These are phyloP conservation scores for Corbicula japonica DNA, from an alignment of 2,888 invertebrate species.

Conservation along the genomic window DNA sequence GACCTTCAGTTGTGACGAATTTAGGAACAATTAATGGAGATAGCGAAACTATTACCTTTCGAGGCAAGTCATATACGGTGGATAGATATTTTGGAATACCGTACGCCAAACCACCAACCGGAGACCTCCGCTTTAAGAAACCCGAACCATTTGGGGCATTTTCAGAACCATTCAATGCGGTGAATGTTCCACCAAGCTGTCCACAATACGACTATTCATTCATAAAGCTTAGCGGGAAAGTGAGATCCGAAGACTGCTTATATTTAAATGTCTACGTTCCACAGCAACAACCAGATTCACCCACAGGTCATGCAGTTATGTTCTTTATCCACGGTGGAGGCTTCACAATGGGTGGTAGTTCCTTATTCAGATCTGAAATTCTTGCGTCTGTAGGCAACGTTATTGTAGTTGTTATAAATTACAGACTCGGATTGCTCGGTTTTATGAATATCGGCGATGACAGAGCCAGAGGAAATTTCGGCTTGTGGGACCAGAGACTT, in stretches of 20 bases:
- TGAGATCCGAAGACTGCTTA: conserved; percentile 94
- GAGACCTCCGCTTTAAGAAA: neutral
- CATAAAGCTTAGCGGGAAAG: neutral
- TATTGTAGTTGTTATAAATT: too few species aligned
- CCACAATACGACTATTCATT: neutral
- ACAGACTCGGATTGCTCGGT: too few species aligned
- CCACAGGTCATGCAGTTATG: conserved; percentile 89
- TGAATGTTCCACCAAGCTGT: neutral
- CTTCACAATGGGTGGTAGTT: conserved; percentile 95
- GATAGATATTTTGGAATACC: conserved; percentile 23
- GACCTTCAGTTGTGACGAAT: neutral
- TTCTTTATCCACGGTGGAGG: conserved; percentile 98
- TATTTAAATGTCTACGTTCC: too few species aligned
- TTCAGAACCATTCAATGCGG: neutral
- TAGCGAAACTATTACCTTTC: neutral
- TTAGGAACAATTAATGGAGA: conserved; percentile 10
- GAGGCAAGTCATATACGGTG: neutral
- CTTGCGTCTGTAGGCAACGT: conserved; percentile 26
- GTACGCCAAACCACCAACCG: conserved; percentile 16
- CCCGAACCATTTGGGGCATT: conserved; percentile 1
- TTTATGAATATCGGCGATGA: conserved; percentile 94
- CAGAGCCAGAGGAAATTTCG: conserved; percentile 96
- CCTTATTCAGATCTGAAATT: neutral
- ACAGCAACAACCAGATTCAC: neutral
- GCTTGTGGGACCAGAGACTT: conserved; percentile 96